Conservation (phyloP, 2,797 vertebrate genomes). For the Chelon auratus region DNA sequence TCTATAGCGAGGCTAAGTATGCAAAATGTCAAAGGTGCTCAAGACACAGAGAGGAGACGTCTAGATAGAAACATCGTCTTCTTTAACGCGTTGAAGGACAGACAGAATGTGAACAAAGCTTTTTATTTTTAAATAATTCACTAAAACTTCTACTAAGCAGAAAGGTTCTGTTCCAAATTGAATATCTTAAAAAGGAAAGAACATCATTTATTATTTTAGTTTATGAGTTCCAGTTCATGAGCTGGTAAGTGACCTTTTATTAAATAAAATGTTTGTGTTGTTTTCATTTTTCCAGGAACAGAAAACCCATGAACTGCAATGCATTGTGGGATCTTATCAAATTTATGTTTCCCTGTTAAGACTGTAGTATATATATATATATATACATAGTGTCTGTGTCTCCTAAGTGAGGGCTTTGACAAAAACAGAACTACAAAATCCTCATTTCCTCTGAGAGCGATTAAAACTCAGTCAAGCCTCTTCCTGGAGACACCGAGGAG, state of each 20-base stretch:
- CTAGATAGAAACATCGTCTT: slow-evolving; percentile 14
- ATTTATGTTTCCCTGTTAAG: slow-evolving; percentile 31
- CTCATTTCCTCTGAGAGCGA: slow-evolving; percentile 79
- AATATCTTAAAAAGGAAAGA: slow-evolving; percentile 8
- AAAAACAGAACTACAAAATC: slow-evolving; percentile 58
- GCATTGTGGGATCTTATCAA: slow-evolving; percentile 29
- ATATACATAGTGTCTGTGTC: slow-evolving; percentile 10
- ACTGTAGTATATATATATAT: slow-evolving; percentile 32
- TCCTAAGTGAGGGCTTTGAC: slow-evolving; percentile 45
- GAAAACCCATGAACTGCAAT: slow-evolving; percentile 14
- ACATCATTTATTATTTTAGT: slow-evolving; percentile 7
- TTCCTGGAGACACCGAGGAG: slow-evolving; percentile 70
- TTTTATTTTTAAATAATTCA: slow-evolving; percentile 2
- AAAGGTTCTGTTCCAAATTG: background rate
- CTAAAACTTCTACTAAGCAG: background rate
- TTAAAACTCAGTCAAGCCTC: slow-evolving; percentile 74
- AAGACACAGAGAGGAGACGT: slow-evolving; percentile 33
- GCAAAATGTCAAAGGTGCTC: slow-evolving; percentile 39
- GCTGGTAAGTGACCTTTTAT: slow-evolving; percentile 32
- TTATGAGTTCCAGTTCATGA: slow-evolving; percentile 6
- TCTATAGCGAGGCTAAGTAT: slow-evolving; percentile 15
- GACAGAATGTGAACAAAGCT: slow-evolving; percentile 4
- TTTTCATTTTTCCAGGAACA: background rate
- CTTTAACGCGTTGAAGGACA: background rate
- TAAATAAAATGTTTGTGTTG: background rate